Conservation (phyloP, 1,140 invertebrate species). For the Lepidotrigona ventralis region DNA sequence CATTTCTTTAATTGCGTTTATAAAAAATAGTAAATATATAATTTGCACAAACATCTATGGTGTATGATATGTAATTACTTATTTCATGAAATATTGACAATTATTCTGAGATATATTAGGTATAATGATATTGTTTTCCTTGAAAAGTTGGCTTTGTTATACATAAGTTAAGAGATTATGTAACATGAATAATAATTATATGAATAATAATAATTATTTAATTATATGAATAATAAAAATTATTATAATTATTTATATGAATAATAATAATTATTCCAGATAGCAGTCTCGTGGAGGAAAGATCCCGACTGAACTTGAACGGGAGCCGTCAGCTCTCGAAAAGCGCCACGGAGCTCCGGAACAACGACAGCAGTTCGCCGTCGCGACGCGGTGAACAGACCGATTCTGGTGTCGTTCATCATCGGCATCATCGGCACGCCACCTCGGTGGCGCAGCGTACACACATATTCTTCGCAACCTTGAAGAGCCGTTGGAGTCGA, state of each 20-base stretch:
- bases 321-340: conserved; percentile 76
- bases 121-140: background rate
- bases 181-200: background rate
- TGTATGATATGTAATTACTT: background rate
- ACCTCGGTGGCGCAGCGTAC: conserved; percentile 85
- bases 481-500: conserved; percentile 85
- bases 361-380: conserved; percentile 60
- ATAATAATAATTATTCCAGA: conserved; percentile 28
- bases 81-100: background rate
- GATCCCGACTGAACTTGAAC: conserved; percentile 72
- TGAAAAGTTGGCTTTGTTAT: background rate
- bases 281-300: conserved; percentile 56
- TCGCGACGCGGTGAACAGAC: conserved; percentile 52
- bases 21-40: background rate
- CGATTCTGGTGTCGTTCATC: conserved; percentile 60
- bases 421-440: conserved; percentile 70
- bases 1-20: background rate
- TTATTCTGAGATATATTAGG: background rate
- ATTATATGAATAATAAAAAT: too few species aligned
- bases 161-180: background rate
- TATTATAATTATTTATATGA: too few species aligned
- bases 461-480: conserved; percentile 86
- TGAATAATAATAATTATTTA: too few species aligned
- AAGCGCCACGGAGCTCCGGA: conserved; percentile 77
- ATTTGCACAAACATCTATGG: background rate